phyloP scores from a whole-genome alignment of 2,888 invertebrate genomes.

The Oligia fasciuncula region DNA sequence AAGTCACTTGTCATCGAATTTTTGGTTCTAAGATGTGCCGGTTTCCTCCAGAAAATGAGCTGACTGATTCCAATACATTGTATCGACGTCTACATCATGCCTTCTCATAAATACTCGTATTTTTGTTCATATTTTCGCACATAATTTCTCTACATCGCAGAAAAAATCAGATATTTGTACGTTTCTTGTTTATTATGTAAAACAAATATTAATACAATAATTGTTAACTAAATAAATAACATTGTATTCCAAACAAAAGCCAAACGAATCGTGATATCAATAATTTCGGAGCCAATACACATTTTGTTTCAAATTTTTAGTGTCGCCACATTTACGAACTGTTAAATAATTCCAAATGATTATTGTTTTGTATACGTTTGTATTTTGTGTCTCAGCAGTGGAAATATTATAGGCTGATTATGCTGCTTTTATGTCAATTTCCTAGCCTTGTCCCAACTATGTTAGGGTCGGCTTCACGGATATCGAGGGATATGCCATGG shows the following conservation, averaged over 20 bases:
- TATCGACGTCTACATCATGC: not conserved
- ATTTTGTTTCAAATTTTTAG: not conserved
- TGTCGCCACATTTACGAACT: not conserved
- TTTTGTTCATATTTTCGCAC: not conserved
- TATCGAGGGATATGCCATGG: too few species aligned
- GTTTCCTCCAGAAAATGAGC: not conserved
- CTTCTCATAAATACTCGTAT: not conserved
- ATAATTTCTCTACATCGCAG: not conserved
- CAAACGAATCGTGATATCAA: conserved; percentile 1
- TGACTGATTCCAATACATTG: not conserved
- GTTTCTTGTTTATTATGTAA: not conserved
- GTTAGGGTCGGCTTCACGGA: too few species aligned
- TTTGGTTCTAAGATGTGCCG: too few species aligned
- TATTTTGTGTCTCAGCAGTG: not conserved
- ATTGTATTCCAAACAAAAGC: not conserved
- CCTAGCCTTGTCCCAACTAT: too few species aligned
- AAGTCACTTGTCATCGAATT: not conserved
- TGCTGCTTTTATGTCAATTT: too few species aligned
- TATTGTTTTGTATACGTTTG: not conserved
- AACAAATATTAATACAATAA: not conserved
- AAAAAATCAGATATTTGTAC: not conserved
- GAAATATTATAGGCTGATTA: too few species aligned
- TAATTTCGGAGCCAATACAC: not conserved
- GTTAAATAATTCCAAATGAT: not conserved
- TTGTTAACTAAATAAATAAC: not conserved